Evolutionary conservation across 2,797 vertebrate species (phyloP).

Genomic region (Prionace glauca): DNA sequence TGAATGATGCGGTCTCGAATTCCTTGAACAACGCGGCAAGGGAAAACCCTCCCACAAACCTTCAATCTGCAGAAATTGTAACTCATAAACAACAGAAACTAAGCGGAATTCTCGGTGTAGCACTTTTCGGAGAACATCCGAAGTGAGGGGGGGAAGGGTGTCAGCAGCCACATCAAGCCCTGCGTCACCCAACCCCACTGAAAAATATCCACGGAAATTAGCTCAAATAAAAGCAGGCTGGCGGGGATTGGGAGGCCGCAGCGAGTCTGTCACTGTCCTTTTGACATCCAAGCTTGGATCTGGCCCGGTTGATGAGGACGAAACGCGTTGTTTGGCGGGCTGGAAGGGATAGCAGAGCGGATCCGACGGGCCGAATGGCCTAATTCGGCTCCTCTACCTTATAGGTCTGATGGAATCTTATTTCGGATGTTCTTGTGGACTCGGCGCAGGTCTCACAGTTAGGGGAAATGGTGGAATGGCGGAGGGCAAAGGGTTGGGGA

Average conservation of each 20-base stretch:
- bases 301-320: neutral
- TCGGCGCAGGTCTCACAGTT: neutral
- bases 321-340: neutral
- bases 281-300: neutral
- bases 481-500: neutral
- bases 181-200: neutral
- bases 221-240: neutral
- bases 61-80: constrained; percentile 26
- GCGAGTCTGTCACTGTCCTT: too few relatives aligned
- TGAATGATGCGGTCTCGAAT: neutral
- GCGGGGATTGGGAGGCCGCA: neutral
- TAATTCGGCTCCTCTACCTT: too few relatives aligned
- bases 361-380: too few relatives aligned
- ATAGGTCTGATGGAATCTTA: too few relatives aligned
- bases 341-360: neutral
- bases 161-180: neutral
- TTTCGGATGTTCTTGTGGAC: neutral
- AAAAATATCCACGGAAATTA: neutral
- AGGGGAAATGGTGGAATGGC: neutral
- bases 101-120: neutral
- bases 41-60: neutral
- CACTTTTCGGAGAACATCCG: neutral
- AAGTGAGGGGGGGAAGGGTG: neutral
- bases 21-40: neutral
- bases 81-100: neutral